Evolutionary conservation across 2,797 vertebrate species (phyloP).

Genomic region (Meda fulgida): DNA sequence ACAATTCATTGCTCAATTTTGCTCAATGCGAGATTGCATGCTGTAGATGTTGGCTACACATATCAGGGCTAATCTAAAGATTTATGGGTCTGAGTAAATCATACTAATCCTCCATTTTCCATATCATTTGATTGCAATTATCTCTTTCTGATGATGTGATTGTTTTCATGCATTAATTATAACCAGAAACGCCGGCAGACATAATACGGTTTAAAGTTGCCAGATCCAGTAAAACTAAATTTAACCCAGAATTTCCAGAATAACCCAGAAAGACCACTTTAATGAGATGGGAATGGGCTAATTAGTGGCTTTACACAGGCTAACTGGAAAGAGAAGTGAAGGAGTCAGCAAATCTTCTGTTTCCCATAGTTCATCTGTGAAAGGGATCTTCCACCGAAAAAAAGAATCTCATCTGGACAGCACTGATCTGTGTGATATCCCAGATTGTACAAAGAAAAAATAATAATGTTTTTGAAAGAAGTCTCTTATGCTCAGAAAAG

Average conservation of each 20-base stretch:
- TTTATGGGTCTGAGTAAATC: background rate
- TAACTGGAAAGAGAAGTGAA: conserved; percentile 39
- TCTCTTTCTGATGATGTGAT: conserved; percentile 4
- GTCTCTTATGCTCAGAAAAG: background rate
- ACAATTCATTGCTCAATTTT: conserved; percentile 1
- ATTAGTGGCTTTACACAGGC: conserved; percentile 15
- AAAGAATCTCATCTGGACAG: background rate
- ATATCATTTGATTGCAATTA: conserved; percentile 6
- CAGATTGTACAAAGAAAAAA: background rate
- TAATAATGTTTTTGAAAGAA: background rate
- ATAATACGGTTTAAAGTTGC: background rate
- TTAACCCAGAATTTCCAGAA: conserved; percentile 19
- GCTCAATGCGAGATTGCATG: background rate
- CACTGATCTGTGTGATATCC: background rate
- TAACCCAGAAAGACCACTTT: conserved; percentile 26
- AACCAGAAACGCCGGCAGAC: conserved; percentile 5
- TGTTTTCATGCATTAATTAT: conserved; percentile 6
- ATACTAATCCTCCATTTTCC: conserved; percentile 16
- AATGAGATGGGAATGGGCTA: conserved; percentile 12
- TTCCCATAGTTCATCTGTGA: conserved; percentile 4
- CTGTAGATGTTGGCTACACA: conserved; percentile 5
- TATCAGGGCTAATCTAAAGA: background rate
- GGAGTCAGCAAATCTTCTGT: conserved; percentile 20
- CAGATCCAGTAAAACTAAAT: conserved; percentile 31
- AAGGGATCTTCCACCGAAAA: conserved; percentile 9